Conservation (phyloP, 2,113 vertebrate genomes). For the Axis porcinus region DNA sequence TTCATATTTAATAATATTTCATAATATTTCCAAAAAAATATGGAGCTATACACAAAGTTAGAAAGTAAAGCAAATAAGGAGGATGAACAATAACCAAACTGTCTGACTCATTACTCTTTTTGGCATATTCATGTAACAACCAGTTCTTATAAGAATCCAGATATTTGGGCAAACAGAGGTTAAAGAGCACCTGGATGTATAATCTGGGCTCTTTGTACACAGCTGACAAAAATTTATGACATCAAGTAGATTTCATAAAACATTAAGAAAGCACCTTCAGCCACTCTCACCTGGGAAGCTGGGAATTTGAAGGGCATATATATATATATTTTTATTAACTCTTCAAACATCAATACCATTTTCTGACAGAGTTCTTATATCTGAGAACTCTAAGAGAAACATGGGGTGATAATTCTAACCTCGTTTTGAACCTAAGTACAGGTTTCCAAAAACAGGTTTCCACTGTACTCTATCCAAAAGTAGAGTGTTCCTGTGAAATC, state of each 20-base stretch:
- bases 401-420: not conserved
- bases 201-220: not conserved
- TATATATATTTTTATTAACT: not conserved
- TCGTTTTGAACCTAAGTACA: not conserved
- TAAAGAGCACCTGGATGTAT: not conserved
- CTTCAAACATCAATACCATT: not conserved
- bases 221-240: not conserved
- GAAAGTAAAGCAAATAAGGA: not conserved
- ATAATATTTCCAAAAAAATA: not conserved
- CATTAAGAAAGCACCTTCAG: not conserved
- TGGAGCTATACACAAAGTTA: not conserved
- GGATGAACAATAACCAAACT: not conserved
- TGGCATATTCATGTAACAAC: too few species aligned
- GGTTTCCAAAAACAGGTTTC: not conserved
- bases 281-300: not conserved
- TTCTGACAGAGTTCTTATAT: not conserved
- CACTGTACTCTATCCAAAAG: not conserved
- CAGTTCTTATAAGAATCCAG: not conserved
- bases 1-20: not conserved
- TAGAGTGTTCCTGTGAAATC: not conserved
- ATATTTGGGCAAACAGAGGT: not conserved
- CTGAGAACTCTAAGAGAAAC: not conserved
- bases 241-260: not conserved
- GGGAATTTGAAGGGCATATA: not conserved
- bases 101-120: not conserved